Base-by-base conservation (phyloP, 2,113 vertebrate genomes). In the Zootoca vivipara region DNA sequence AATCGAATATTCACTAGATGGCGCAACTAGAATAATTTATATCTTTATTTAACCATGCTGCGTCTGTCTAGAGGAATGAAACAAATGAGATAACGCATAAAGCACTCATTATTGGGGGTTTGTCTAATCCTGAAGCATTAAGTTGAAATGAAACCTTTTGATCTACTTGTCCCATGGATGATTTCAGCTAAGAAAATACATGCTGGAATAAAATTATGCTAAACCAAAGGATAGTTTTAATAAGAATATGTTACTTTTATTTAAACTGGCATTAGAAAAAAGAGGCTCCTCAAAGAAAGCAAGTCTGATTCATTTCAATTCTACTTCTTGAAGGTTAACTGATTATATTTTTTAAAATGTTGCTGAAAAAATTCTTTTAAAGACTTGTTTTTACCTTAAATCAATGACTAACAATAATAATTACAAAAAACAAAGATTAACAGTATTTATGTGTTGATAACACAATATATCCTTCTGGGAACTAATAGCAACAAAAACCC, bases 21-120 rank as follows among this genome's bases (percentile, higher is more conserved):
- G 96, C 94, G 95, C 95, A 95, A 91, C 52, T 93, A 94, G 93
- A 96, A 94, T 95, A 93, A 96, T 89, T 92, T 94, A 93, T 94
- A 92, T 94, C 83, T 38, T 46, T 58, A 42, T 40, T 89, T 83
- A 87, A 88, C 40, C 67, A 83, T 87, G 42, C 28, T 35, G 83
- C 89, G 22, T 77, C 70, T 86, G 87, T 64, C 89, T 91, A 80
- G 33, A 65, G 93, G 95, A 95, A 94, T 95, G 93, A 86, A 92
- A 91, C 62, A 89, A 85, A 82, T 28, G 46, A 78, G 69, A 85
- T 72, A 69, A 93, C 79, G 89, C 70, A 92, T 86, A 83, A 87
- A 75, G 79, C 62, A 89, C 2, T 83, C 40, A 87, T 28, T 35
- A 78, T 24, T 4, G 18, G 62, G 64, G 73, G 80, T 78, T 88